Conservation (phyloP, 37 sponge, comb jelly and placozoan genomes). For the Petrosia ficiformis region DNA sequence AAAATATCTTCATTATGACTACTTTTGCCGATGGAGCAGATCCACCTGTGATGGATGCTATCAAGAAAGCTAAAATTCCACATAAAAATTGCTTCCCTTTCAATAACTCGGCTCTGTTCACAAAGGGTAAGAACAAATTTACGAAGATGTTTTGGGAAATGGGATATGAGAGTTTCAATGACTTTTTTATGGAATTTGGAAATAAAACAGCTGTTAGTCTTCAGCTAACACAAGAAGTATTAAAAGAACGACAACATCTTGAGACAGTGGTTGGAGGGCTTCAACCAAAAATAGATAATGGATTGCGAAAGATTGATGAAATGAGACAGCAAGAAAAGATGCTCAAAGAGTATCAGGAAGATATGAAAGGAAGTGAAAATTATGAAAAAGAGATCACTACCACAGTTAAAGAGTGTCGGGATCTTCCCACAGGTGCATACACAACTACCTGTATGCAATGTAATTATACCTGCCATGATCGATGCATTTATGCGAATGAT, state of each 20-base stretch:
- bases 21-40: background rate
- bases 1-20: slow-evolving; percentile 11
- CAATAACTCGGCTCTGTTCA: background rate
- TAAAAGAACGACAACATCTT: background rate
- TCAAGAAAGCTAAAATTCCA: background rate
- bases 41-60: background rate
- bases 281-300: background rate
- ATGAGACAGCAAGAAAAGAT: background rate
- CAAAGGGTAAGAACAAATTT: background rate
- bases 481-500: background rate
- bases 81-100: background rate
- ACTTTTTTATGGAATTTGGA: background rate
- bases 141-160: background rate
- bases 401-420: background rate
- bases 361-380: background rate
- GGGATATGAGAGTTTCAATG: background rate
- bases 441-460: background rate
- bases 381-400: background rate
- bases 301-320: background rate
- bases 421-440: background rate
- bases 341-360: background rate
- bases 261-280: background rate
- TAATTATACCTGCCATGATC: background rate
- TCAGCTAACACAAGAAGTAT: background rate
- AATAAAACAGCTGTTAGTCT: too few relatives aligned